Evolutionary conservation across 2,797 vertebrate genomes (phyloP), one percentile per base, ranked within the genome.

Genomic region (Smutsia gigantea): DNA sequence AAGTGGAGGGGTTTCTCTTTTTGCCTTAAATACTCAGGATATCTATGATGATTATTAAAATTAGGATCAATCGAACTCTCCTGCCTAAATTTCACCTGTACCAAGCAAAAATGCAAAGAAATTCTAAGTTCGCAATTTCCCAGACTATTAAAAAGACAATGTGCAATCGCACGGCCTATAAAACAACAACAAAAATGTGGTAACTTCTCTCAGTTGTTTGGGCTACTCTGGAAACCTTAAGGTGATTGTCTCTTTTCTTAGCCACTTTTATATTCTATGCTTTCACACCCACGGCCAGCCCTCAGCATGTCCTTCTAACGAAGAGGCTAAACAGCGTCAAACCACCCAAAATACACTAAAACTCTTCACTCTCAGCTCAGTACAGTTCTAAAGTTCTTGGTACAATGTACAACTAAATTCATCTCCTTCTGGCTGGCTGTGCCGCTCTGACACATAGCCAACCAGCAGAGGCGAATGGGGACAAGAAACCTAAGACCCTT

Each of bases 61-160:
- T 85, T 29, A 95, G n/a, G 8, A 86, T 92, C 21, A 66, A 95
- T 61, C 78, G 61, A 93, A 96, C 13, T 13, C 83, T 23, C 34
- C 31, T 89, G 21, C 84, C 88, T 37, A 63, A 71, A 89, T 88
- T 53, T 92, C 88, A 94, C 72, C 23, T 21, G 59, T 34, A 96
- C 1, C 23, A 79, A 12, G 31, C 7, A 93, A 75, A 97, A 79
- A 69, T 23, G 68, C 83, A 81, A 98, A 17, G 75, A 96, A 87
- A 97, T 53, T 18, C 87, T 90, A 87, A 90, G 94, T 29, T 23
- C 53, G 85, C 42, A 0, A 77, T 25, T 92, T 97, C 74, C 91
- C 4, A 8, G 61, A 66, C 49, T 92, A 78, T 83, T 89, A 53
- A 84, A 87, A 94, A 46, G 34, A 83, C 51, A 94, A 53, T 3